Conservation (phyloP, 35 echinoderm and acorn worm genomes). For the Ophioderma brevispina region DNA sequence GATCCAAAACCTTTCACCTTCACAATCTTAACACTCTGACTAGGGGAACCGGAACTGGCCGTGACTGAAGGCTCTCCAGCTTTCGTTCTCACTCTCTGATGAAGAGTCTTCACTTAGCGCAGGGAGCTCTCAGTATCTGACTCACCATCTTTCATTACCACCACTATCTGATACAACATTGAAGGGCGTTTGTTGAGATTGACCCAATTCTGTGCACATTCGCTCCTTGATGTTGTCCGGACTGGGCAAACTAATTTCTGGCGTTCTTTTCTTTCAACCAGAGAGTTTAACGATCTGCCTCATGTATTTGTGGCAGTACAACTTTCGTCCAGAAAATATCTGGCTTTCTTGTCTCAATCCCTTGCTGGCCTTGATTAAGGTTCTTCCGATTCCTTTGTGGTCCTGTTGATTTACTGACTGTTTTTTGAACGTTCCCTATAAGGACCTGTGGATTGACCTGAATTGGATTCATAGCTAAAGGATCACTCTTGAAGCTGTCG, state of each 20-base stretch:
- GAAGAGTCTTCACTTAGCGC: neutral
- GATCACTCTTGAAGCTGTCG: neutral
- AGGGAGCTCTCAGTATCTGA: neutral
- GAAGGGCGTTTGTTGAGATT: neutral
- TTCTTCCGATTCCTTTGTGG: neutral
- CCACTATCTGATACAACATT: neutral
- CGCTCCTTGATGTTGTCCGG: neutral
- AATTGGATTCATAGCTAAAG: neutral
- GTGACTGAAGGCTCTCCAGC: neutral
- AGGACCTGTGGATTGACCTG: neutral
- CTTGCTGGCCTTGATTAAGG: no score
- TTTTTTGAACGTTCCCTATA: no score
- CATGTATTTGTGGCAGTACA: neutral
- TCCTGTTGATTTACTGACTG: neutral
- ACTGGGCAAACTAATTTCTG: neutral
- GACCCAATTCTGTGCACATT: neutral
- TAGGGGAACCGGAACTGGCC: neutral
- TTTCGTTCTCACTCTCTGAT: neutral
- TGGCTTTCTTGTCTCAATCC: neutral
- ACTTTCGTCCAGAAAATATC: neutral
- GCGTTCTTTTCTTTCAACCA: neutral
- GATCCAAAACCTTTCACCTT: no score
- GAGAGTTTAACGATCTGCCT: neutral
- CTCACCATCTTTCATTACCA: neutral
- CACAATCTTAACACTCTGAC: neutral